These are phyloP conservation scores for Polypedilum vanderplanki DNA, from an alignment of 1,140 invertebrate species.

Conservation along the genomic window DNA sequence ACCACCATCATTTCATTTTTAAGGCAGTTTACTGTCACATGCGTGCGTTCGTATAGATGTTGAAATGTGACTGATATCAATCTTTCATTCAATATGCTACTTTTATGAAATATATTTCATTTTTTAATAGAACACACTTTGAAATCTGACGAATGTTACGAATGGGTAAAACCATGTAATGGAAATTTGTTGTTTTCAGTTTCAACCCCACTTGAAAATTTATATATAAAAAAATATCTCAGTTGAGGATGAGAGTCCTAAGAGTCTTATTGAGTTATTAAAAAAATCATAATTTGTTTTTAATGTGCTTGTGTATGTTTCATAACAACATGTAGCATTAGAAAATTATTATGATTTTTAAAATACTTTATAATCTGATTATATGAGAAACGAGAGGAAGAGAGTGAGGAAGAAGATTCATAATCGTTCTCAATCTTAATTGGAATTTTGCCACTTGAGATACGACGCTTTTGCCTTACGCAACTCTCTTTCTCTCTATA, in stretches of 20 bases:
- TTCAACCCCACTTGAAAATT: neutral
- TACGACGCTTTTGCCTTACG: neutral
- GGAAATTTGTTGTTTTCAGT: too few species aligned
- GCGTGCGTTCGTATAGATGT: neutral
- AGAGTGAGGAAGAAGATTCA: neutral
- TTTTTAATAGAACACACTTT: too few species aligned
- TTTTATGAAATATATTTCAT: neutral
- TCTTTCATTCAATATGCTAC: conserved; percentile 14
- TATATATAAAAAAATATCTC: neutral
- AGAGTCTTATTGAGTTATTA: conserved; percentile 29
- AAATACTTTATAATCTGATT: conserved; percentile 26
- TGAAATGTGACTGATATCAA: neutral
- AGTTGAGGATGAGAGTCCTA: neutral
- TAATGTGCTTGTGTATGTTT: neutral
- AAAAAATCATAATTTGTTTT: conserved; percentile 28
- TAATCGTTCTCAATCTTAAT: conserved; percentile 25
- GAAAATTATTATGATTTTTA: conserved; percentile 26
- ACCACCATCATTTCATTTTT: conserved; percentile 9
- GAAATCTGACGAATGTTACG: too few species aligned
- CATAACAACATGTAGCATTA: conserved; percentile 2
- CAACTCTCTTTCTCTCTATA: neutral
- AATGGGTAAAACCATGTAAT: too few species aligned
- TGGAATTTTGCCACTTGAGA: conserved; percentile 28
- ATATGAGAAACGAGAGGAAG: neutral
- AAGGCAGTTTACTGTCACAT: conserved; percentile 21